A percentile compares a stretch with the other conserved stretches of the same genome.
Conservation (phyloP, 2,113 vertebrate genomes). For the Petroica traversi region DNA sequence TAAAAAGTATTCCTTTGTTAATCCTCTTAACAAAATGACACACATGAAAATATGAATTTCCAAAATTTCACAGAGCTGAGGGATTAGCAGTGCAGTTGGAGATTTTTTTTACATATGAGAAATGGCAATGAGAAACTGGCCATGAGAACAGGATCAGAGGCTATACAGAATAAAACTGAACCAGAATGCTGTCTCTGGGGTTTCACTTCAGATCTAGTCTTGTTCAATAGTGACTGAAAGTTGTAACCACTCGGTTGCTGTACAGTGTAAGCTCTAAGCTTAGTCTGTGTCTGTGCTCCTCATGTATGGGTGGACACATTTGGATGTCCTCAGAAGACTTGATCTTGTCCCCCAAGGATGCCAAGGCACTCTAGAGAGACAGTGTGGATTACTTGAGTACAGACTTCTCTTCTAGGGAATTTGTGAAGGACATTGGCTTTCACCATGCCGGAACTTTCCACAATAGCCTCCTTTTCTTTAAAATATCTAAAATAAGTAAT, state of each 20-base stretch:
- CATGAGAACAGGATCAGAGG: not conserved
- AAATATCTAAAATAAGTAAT: not conserved
- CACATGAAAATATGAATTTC: not conserved
- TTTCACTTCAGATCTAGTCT: not conserved
- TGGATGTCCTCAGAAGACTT: not conserved
- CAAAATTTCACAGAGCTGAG: not conserved
- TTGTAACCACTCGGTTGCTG: not conserved
- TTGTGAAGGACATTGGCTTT: not conserved
- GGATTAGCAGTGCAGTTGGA: not conserved
- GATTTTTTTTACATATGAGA: not conserved
- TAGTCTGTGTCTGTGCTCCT: not conserved
- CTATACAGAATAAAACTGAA: not conserved
- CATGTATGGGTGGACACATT: accelerated
- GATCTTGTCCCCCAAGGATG: not conserved
- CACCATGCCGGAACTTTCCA: not conserved
- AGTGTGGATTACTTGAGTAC: not conserved
- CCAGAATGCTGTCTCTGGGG: not conserved
- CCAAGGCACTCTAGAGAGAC: not conserved
- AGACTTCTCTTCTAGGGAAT: not conserved
- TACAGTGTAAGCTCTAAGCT: not conserved
- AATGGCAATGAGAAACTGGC: not conserved
- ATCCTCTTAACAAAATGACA: not conserved
- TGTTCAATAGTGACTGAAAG: not conserved
- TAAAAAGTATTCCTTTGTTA: not conserved
- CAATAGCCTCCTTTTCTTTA: not conserved